Conservation (phyloP, 2,797 vertebrate species). For the Muscicapa comitata region DNA sequence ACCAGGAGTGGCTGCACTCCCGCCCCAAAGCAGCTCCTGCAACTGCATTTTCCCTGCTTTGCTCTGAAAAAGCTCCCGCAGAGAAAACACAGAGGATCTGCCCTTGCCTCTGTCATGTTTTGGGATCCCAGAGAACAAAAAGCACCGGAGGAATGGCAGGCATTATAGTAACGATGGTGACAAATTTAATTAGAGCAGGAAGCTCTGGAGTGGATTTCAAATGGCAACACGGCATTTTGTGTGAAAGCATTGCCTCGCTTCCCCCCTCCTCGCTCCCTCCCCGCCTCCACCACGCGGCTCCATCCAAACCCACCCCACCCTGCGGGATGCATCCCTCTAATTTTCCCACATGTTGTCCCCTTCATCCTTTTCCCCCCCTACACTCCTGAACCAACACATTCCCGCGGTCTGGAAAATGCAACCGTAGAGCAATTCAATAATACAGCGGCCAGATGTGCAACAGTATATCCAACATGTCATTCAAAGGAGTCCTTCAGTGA, state of each 20-base stretch:
- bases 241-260: slow-evolving; percentile 27
- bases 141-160: slow-evolving; percentile 59
- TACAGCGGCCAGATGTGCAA: slow-evolving; percentile 61
- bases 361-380: not conserved
- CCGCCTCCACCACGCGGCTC: not conserved
- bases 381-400: slow-evolving; percentile 4
- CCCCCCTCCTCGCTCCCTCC: not conserved
- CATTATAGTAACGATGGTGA: slow-evolving; percentile 64
- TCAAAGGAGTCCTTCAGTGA: slow-evolving; percentile 66
- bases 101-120: slow-evolving; percentile 14
- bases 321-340: slow-evolving; percentile 2
- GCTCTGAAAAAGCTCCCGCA: not conserved
- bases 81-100: not conserved
- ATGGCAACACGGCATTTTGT: slow-evolving; percentile 53
- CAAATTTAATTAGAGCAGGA: slow-evolving; percentile 69
- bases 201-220: slow-evolving; percentile 67
- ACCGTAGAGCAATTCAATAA: slow-evolving; percentile 49
- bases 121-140: slow-evolving; percentile 53
- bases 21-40: not conserved
- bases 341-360: slow-evolving; percentile 41
- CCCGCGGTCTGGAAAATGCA: slow-evolving; percentile 51
- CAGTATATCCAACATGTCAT: slow-evolving; percentile 59
- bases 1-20: not conserved
- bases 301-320: slow-evolving; percentile 14
- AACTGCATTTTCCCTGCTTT: not conserved